Percentiles rank a stretch among this genome's conserved stretches.
Evolutionary conservation across 1,140 invertebrate genomes (phyloP).

Genomic region (Psilanteris sp.): DNA sequence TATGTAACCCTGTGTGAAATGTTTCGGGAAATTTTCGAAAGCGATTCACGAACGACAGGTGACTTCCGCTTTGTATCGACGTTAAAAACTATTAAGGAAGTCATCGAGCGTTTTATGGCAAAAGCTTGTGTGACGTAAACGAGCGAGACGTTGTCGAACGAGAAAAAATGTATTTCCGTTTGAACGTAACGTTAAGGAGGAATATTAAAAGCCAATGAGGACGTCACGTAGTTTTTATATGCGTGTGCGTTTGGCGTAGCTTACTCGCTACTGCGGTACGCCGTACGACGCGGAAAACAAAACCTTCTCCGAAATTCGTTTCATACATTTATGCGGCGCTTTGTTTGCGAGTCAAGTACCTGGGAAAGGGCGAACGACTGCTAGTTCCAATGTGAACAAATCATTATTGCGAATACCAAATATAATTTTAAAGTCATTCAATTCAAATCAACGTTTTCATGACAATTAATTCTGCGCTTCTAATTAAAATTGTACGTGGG

Average conservation of each 20-base stretch:
- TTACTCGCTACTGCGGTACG: constrained; percentile 45
- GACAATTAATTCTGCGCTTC: no score
- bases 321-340: constrained; percentile 47
- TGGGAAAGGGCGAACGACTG: constrained; percentile 23
- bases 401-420: no score
- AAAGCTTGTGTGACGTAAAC: constrained; percentile 62
- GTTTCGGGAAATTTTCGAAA: constrained; percentile 59
- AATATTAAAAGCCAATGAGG: constrained; percentile 65
- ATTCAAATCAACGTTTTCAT: no score
- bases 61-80: constrained; percentile 58
- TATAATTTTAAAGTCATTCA: no score
- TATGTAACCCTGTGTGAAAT: constrained; percentile 24
- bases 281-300: constrained; percentile 45
- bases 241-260: constrained; percentile 49
- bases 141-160: constrained; percentile 62
- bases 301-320: constrained; percentile 58
- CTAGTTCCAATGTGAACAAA: constrained; percentile 1
- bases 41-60: constrained; percentile 65
- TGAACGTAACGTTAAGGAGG: constrained; percentile 51
- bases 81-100: constrained; percentile 64
- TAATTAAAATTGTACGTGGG: no score
- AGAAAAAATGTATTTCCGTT: constrained; percentile 67
- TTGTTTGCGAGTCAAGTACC: constrained; percentile 45
- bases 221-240: constrained; percentile 64
- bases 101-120: constrained; percentile 63